phyloP scores from a whole-genome alignment of 2,113 vertebrate species.

The Vidua macroura region DNA sequence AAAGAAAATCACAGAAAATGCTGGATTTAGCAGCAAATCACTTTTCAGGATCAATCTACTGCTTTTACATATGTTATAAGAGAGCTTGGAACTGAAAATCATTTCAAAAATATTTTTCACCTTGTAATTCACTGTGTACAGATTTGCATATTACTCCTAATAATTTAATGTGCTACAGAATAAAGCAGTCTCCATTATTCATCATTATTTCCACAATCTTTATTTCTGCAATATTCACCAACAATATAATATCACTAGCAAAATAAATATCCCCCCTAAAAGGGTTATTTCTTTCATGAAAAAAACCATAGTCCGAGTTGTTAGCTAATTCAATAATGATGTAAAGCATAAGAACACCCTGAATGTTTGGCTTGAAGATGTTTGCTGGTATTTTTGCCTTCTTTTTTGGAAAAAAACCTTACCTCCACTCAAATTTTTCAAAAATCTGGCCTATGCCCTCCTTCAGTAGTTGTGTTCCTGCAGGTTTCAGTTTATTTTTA shows the following conservation, averaged over 20 bases:
- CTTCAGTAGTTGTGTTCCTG: background rate
- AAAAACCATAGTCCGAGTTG: background rate
- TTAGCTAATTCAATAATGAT: background rate
- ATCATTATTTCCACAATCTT: background rate
- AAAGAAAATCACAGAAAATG: background rate
- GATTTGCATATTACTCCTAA: background rate
- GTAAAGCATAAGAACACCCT: background rate
- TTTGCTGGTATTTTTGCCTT: background rate
- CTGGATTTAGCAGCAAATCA: background rate
- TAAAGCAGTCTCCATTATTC: background rate
- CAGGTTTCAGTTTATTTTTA: background rate
- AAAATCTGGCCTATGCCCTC: background rate
- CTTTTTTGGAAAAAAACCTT: background rate
- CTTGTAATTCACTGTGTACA: background rate
- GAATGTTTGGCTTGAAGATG: background rate
- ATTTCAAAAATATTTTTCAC: background rate
- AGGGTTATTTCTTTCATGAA: background rate
- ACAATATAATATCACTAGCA: background rate
- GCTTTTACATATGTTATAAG: background rate
- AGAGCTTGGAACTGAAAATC: background rate
- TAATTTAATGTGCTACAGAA: background rate
- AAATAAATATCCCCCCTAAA: background rate
- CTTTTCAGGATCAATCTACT: background rate
- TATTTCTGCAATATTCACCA: background rate
- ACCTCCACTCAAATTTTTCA: background rate